These are phyloP conservation scores for Zygogramma bicolorata DNA, from an alignment of 2,888 invertebrate genomes.

Conservation along the genomic window DNA sequence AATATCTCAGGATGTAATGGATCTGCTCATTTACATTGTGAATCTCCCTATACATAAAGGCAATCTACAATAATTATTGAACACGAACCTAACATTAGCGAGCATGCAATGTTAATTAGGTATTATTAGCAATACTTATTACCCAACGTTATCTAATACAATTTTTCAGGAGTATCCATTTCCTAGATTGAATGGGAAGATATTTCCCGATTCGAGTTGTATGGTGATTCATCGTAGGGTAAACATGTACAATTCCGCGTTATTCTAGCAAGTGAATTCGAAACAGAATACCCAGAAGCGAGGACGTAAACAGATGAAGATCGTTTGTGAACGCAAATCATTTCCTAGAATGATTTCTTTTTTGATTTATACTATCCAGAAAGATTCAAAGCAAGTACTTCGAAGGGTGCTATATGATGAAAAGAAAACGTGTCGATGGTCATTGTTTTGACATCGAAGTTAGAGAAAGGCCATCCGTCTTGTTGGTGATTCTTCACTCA, in stretches of 20 bases:
- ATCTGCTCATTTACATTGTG: conserved; percentile 4
- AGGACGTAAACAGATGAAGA: neutral
- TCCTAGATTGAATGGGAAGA: conserved; percentile 1
- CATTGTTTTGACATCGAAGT: no score
- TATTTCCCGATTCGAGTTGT: neutral
- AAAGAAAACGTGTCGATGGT: no score
- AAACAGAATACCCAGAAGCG: neutral
- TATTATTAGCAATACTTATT: conserved; percentile 20
- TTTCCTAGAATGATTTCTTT: neutral
- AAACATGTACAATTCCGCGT: neutral
- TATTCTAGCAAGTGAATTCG: neutral
- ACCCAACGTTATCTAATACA: conserved; percentile 4
- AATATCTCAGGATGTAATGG: neutral
- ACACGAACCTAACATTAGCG: conserved; percentile 14
- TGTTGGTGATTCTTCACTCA: no score
- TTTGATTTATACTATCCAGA: no score
- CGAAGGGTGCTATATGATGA: no score
- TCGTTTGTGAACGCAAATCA: neutral
- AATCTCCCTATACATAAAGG: conserved; percentile 6
- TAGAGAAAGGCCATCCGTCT: no score
- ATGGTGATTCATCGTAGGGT: neutral
- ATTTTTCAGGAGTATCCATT: conserved; percentile 8
- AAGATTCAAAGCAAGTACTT: no score
- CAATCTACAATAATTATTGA: conserved; percentile 11
- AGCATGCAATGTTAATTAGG: conserved; percentile 21